These are phyloP conservation scores for Ophioderma brevispina DNA, from an alignment of 35 echinoderm and acorn worm species.

Conservation along the genomic window DNA sequence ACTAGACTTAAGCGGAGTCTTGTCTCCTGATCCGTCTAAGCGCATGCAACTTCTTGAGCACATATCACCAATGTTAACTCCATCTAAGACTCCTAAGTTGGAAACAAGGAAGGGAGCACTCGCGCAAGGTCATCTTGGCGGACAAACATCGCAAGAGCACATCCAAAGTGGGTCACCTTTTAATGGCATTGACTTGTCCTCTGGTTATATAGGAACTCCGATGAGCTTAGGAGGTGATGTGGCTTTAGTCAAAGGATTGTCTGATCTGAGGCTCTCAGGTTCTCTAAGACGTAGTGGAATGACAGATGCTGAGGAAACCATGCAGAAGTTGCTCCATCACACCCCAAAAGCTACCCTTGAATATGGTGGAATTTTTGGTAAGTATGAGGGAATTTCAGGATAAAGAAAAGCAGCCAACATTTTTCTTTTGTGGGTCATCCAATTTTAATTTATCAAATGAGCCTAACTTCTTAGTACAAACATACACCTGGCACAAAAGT, in stretches of 20 bases:
- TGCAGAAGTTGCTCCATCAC: neutral
- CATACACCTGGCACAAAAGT: neutral
- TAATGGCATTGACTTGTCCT: neutral
- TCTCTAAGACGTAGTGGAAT: neutral
- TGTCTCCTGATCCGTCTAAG: constrained; percentile 16
- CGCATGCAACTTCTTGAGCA: constrained; percentile 64
- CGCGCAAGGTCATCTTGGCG: neutral
- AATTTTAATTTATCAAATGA: neutral
- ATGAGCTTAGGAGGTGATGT: neutral
- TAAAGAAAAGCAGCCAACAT: neutral
- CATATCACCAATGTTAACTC: constrained; percentile 65
- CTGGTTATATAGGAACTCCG: neutral
- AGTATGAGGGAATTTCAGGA: neutral
- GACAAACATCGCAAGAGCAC: neutral
- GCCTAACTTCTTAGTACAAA: neutral
- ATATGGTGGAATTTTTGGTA: constrained; percentile 16
- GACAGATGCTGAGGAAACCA: neutral
- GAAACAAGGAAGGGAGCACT: neutral
- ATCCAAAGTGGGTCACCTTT: neutral
- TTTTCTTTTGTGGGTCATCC: neutral
- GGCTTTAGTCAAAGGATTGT: constrained; percentile 1
- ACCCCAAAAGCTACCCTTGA: neutral
- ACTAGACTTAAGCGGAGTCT: constrained; percentile 15
- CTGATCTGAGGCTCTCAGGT: constrained; percentile 3
- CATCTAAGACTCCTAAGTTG: constrained; percentile 76